Base-by-base conservation (phyloP, 1,140 invertebrate genomes). In the Linepithema humile region DNA sequence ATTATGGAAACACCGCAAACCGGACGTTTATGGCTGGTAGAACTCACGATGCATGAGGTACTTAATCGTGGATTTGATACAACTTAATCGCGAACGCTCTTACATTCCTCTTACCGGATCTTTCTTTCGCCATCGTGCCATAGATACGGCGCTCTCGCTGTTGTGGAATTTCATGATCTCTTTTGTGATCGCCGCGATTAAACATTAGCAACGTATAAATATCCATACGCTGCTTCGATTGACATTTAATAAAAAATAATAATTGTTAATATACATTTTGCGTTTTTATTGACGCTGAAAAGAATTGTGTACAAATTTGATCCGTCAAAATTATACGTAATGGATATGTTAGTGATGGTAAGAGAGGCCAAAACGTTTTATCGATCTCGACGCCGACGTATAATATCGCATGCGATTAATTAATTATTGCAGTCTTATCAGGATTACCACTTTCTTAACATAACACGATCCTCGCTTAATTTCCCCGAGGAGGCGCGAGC, bases 11-110 rank as follows among this genome's bases (percentile, higher is more conserved):
- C 88, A 89, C 90, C 86, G 62, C 62, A 50, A 55, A 55, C 40
- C 40, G 78, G 90, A 92, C 91, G 86, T 93, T 93, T 92, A 92
- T 90, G 83, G 88, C 90, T 17, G 75, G 64, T 85, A 85, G 83
- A 90, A 86, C 88, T 91, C 89, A 86, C 86, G 87, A 89, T 85
- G 72, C 88, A 85, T 69, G 83, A 87, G 91, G 75, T 84, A 85
- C 91, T 91, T 87, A 90, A 92, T 92, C 88, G 88, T 86, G 82
- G 85, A 91, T 92, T 92, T 90, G 87, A 92, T 92, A 92, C 91
- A 92, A 93, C 92, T 92, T 93, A 93, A 93, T 93, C 91, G 90
- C 77, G 75, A 89, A 88, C 87, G 83, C 74, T 75, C 82, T 83
- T 73, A 80, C 86, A 88, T 89, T 86, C 84, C 88, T 82, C 62